Evolutionary conservation across 2,113 vertebrate species (phyloP), one percentile per base, ranked within the genome.

Genomic region (Chamaetylas fuelleborni): DNA sequence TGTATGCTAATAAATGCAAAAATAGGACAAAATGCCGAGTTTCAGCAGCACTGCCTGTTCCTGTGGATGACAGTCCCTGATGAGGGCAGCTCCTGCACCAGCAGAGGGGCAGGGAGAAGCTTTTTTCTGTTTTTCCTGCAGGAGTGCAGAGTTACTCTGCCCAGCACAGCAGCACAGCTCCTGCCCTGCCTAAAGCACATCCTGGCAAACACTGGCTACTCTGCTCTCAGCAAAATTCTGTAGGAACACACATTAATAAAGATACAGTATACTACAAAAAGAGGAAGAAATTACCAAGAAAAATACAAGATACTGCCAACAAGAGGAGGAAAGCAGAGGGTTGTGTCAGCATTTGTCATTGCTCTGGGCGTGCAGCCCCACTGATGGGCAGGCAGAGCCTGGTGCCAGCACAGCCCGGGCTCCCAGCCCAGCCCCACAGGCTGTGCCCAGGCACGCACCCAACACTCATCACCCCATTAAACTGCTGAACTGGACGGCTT

Each of bases 1-100:
- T 77, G 50, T 69, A 94, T 92, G 90, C 93, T 97, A 98, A 98
- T 97, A 97, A 95, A 97, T 96, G 97, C 93, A 97, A 96, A 97
- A 97, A 97, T 62, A 93, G 90, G 73, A 65, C 91, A 90, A 92
- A 95, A 86, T 3, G 67, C 51, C 61, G 90, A 86, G 58, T 74
- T 92, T 81, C 76, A 66, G 28, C 81, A 87, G 92, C 82, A 69
- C 91, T 81, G 77, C 43, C 25, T 28, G 93, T 70, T 93, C 90
- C 60, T 54, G 38, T 38, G 16, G 50, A 5, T 2, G 65, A 62
- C 6, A 1, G 38, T 16, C 86, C 72, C 72, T 6, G 18, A 34
- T 50, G 57, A 33, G 69, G 74, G 79, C 91, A 94, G 71, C 83
- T 76, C 51, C 77, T 23, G 65, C 7, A 31, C 9, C 14, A 53